Evolutionary conservation across 2,797 vertebrate genomes (phyloP).

Genomic region (Todus mexicanus): DNA sequence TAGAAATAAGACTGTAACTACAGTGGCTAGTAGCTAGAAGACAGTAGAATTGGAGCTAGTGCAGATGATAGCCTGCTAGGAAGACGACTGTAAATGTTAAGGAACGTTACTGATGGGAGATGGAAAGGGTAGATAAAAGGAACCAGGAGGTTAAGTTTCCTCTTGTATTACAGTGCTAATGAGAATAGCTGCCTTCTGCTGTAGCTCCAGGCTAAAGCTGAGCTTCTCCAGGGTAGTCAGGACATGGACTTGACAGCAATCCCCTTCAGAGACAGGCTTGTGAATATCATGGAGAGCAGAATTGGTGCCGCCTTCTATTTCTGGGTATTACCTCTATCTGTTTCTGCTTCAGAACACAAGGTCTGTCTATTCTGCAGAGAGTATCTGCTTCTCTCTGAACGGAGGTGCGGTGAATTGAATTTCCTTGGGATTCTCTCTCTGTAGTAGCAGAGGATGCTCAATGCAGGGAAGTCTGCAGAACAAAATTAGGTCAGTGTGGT

Average conservation of each 20-base stretch:
- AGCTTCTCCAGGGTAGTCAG: not conserved
- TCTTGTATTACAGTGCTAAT: constrained; percentile 27
- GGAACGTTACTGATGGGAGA: not conserved
- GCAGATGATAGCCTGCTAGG: not conserved
- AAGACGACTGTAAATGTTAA: not conserved
- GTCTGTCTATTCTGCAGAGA: not conserved
- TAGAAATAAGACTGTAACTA: not conserved
- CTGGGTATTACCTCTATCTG: not conserved
- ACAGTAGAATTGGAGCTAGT: not conserved
- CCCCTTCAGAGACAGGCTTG: not conserved
- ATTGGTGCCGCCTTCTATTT: not conserved
- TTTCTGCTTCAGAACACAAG: not conserved
- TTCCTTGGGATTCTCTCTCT: not conserved
- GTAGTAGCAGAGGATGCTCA: not conserved
- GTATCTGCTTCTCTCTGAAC: not conserved
- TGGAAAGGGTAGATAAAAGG: constrained; percentile 9
- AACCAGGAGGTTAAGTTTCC: constrained; percentile 15
- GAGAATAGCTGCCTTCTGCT: not conserved
- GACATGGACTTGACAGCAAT: not conserved
- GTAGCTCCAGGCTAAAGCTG: constrained; percentile 5
- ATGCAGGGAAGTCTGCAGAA: not conserved
- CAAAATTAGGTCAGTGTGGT: not conserved
- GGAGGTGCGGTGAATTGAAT: not conserved
- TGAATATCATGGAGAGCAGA: not conserved
- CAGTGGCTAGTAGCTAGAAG: not conserved